phyloP scores from a whole-genome alignment of 2,113 vertebrate genomes.

The Actenoides hombroni region DNA sequence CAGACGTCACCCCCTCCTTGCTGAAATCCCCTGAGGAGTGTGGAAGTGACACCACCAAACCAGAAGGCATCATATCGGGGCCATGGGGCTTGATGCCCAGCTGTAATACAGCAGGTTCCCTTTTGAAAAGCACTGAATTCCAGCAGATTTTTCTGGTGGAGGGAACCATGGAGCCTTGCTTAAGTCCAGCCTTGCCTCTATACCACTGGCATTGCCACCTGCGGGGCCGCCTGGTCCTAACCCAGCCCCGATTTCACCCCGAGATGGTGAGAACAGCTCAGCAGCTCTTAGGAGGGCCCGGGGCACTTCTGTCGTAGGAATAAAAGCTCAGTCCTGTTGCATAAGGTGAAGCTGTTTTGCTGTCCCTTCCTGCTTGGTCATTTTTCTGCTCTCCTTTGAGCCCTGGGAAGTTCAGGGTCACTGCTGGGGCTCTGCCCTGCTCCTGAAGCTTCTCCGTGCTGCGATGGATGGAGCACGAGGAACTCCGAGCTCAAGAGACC shows the following conservation, averaged over 20 bases:
- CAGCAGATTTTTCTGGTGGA: background rate
- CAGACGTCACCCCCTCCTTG: background rate
- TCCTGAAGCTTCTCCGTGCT: background rate
- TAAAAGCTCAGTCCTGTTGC: background rate
- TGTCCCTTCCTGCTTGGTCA: background rate
- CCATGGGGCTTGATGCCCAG: background rate
- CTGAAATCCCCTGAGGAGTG: background rate
- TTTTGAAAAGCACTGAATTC: background rate
- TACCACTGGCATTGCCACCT: rapidly evolving
- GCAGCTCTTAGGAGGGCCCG: background rate
- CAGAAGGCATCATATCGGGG: rapidly evolving
- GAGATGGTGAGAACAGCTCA: rapidly evolving
- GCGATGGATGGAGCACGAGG: rapidly evolving
- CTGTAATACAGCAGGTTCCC: background rate
- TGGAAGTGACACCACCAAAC: background rate
- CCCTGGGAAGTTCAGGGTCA: background rate
- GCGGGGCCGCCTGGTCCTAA: background rate
- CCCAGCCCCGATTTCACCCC: background rate
- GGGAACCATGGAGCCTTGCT: background rate
- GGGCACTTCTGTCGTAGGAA: too few species aligned
- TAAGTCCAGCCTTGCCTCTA: background rate
- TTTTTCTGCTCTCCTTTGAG: background rate
- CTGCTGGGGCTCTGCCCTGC: background rate
- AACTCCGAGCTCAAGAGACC: background rate
- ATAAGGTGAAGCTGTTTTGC: background rate